phyloP scores from a whole-genome alignment of 1,140 invertebrate species.

The Cryptotermes secundus region DNA sequence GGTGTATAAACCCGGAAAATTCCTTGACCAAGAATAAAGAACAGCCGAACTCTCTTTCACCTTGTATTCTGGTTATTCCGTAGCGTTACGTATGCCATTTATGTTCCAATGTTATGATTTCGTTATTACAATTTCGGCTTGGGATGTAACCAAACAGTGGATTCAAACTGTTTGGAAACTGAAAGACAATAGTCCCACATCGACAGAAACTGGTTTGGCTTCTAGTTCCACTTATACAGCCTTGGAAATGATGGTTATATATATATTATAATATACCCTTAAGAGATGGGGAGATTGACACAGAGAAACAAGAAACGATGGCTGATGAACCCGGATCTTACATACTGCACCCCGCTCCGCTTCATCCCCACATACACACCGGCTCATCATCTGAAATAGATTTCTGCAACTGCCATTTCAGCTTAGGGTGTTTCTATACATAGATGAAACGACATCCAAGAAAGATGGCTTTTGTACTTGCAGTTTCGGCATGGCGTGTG shows the following conservation, averaged over 20 bases:
- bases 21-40: no score
- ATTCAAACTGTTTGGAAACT: constrained; percentile 27
- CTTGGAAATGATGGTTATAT: background rate
- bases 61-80: no score
- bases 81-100: background rate
- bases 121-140: background rate
- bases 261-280: constrained; percentile 10
- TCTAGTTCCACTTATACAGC: background rate
- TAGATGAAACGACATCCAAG: background rate
- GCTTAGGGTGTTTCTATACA: background rate
- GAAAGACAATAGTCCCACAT: constrained; percentile 30
- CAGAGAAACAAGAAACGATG: constrained; percentile 14
- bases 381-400: constrained; percentile 29
- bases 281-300: background rate
- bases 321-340: constrained; percentile 21
- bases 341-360: background rate
- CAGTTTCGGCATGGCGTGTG: background rate
- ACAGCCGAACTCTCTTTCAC: no score
- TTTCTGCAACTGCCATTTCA: constrained; percentile 7
- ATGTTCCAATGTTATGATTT: background rate
- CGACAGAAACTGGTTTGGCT: constrained; percentile 15
- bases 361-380: constrained; percentile 19
- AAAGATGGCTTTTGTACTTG: background rate
- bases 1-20: no score
- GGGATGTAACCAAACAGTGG: constrained; percentile 24